Base-by-base conservation (phyloP, 2,888 invertebrate genomes). In the Phytoseiulus persimilis region DNA sequence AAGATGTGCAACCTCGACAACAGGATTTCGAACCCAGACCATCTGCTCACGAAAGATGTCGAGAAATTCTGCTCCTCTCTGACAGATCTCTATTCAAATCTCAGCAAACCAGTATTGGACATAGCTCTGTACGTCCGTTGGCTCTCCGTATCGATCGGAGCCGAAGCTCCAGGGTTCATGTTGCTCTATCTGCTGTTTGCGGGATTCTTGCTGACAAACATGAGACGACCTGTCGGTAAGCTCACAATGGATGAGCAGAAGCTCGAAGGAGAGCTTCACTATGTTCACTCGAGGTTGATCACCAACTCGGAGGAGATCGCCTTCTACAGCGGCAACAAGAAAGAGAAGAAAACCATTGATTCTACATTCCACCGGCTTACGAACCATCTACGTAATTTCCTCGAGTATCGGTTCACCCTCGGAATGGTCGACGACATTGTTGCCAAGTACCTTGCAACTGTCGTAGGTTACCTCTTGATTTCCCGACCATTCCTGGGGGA, bases 191-290 rank as follows among this genome's bases (percentile, higher is more conserved):
- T 99, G 90, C 93, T 97, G 0, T 92, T 97, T 32, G 97, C 98
- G 89, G 99, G 99, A 90, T 93, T 96, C 2, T 93, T 97, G 90
- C 93, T 99, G 90, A 98, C 98, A 0, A 95, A 96, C 92, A 93
- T 98, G 90, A 94, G 98, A 91, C 95, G 95, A 91, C 98, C 98
- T 0, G 96, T 97, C 91, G 97, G 96, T 0, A 94, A 95, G 89
- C 94, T 99, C 94, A 99, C 99, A 0, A 96, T 98, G 0, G 95
- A 95, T 90, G 99, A 99, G 93, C 99, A 99, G 93, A 96, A 96
- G 92, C 93, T 98, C n/a, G 99, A 99, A 94, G 99, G 99, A 90
- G 98, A 99, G 94, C 98, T 97, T 93, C 95, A 99, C 92, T 98
- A 97, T 92, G 97, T 98, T 65, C 98, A 99, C 93, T 97, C 98